Base-by-base conservation (phyloP, 1,140 invertebrate species). In the Neodiprion virginianus region DNA sequence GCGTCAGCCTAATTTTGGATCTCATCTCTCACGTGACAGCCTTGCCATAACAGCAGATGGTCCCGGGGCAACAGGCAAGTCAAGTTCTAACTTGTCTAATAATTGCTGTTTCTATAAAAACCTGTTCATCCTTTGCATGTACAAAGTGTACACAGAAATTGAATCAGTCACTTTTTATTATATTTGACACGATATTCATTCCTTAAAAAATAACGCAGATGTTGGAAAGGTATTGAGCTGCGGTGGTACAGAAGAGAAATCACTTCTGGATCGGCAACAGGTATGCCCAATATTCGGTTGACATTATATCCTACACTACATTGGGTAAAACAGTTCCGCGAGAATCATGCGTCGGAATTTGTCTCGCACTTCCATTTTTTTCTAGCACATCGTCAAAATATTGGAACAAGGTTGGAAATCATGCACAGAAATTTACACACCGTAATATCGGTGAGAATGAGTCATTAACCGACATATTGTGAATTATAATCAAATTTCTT, bases 1-100 rank as follows among this genome's bases (percentile, higher is more conserved):
- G 77, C 89, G 92, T 71, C 85, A 92, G 74, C 84, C 93, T 78
- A 89, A 91, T 70, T 91, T 88, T n/a, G 84, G 81, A 28, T 83
- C 82, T 66, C 78, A 87, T 5, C 88, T 86, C 69, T 83, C 81
- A 14, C 80, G 84, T 28, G 86, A 88, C 74, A 88, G 84, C 9
- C 78, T 88, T 67, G 88, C 86, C 7, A 88, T 87, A 72, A 86
- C 88, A 78, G 83, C 88, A 74, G 86, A 88, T 85, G 84, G 81
- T 71, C 81, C 86, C 8, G 80, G 82, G n/a, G 79, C 83, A 40
- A 65, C 79, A 49, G 82, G 83, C 82, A 21, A 76, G 68, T 71
- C 53, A 67, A 66, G 12, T 72, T 48, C 61, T 23, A 17, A 28
- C 28, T 40, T 5, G 2, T 40, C 28, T 40, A 40, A 40, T 40